A percentile compares a stretch with the other conserved stretches of the same genome.
Evolutionary conservation across 2,888 invertebrate genomes (phyloP).

Genomic region (Mimumesa dahlbomi): DNA sequence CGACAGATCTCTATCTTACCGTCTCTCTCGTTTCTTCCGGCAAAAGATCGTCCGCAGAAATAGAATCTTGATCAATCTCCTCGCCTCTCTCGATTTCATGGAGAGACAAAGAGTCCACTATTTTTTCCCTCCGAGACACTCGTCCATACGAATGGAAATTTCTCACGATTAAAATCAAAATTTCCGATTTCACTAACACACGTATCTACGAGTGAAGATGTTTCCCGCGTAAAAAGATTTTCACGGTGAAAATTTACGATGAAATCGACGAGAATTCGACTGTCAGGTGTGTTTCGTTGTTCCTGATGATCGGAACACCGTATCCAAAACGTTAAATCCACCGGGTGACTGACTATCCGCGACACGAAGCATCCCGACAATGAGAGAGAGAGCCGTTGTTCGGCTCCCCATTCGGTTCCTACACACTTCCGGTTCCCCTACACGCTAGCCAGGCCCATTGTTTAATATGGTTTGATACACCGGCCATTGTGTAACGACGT

Average conservation of each 20-base stretch:
- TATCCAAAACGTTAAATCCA: conserved; percentile 23
- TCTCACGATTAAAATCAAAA: too few species aligned
- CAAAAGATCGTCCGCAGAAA: conserved; percentile 71
- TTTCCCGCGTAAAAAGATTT: too few species aligned
- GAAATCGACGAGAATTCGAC: too few species aligned
- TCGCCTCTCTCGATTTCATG: conserved; percentile 72
- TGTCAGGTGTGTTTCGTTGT: too few species aligned
- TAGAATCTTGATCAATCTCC: conserved; percentile 69
- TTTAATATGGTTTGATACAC: conserved; percentile 75
- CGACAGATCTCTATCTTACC: too few species aligned
- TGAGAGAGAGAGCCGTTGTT: conserved; percentile 69
- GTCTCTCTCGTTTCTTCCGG: conserved; percentile 68
- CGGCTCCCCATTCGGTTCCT: conserved; percentile 62
- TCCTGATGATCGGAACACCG: background rate
- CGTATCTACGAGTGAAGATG: too few species aligned
- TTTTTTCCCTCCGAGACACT: background rate
- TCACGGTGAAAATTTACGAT: too few species aligned
- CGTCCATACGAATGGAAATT: background rate
- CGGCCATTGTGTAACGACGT: conserved; percentile 73
- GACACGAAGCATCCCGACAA: conserved; percentile 75
- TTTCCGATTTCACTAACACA: too few species aligned
- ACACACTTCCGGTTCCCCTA: conserved; percentile 70
- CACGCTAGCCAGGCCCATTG: conserved; percentile 66
- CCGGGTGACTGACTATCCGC: conserved; percentile 59
- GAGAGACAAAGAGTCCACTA: conserved; percentile 33